These are phyloP conservation scores for Cirrhinus molitorella DNA, from an alignment of 2,797 vertebrate genomes.

Conservation along the genomic window DNA sequence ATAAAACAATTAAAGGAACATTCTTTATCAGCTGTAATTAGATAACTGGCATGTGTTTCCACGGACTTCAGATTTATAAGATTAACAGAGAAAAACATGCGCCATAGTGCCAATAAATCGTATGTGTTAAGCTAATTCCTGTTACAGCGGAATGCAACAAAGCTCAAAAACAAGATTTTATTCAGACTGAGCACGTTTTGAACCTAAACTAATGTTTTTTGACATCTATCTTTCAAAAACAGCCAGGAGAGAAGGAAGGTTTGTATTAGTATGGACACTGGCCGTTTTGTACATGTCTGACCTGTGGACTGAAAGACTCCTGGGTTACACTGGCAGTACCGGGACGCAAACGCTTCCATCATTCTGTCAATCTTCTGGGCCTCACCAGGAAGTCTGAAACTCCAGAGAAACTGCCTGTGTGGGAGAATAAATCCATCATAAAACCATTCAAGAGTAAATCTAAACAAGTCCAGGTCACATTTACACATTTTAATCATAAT, in stretches of 20 bases:
- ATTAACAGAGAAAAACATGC: neutral
- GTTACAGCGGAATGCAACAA: too few relatives aligned
- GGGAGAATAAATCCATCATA: neutral
- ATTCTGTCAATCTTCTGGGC: constrained; percentile 96
- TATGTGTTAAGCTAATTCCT: too few relatives aligned
- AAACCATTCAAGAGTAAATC: neutral
- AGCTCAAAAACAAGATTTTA: too few relatives aligned
- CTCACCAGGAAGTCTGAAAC: constrained; percentile 92
- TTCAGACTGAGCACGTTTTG: too few relatives aligned
- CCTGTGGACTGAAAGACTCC: constrained; percentile 99
- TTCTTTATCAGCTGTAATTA: neutral
- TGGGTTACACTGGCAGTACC: constrained; percentile 96
- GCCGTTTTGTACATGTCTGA: constrained; percentile 51
- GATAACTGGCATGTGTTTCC: neutral
- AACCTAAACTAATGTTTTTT: too few relatives aligned
- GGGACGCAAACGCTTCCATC: constrained; percentile 96
- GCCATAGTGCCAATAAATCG: too few relatives aligned
- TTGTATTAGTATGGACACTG: constrained; percentile 13
- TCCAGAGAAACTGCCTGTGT: constrained; percentile 94
- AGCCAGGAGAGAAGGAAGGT: neutral
- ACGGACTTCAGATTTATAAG: neutral
- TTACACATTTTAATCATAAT: neutral
- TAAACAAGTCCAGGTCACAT: neutral
- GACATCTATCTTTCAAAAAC: neutral
- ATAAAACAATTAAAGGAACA: constrained; percentile 11